Percentiles rank a stretch among this genome's conserved stretches.
These are phyloP conservation scores for Chromobotia macracanthus DNA, from an alignment of 2,797 vertebrate species.

Conservation along the genomic window DNA sequence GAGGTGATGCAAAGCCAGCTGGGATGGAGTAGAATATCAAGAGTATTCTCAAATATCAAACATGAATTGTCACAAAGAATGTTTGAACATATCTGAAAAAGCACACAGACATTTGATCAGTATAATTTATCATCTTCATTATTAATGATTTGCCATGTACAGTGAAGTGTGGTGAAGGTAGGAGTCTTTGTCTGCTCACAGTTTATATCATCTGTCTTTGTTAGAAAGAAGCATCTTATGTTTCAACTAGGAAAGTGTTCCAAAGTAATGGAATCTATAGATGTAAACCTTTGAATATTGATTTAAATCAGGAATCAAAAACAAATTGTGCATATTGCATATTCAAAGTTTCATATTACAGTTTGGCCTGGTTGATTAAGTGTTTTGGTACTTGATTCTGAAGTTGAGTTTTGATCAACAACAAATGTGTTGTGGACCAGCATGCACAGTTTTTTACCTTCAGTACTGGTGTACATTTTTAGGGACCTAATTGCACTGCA, in stretches of 20 bases:
- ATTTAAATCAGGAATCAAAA: not conserved
- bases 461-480: constrained; percentile 10
- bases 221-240: not conserved
- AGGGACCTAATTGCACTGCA: constrained; percentile 11
- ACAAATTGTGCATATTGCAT: not conserved
- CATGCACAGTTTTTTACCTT: constrained; percentile 22
- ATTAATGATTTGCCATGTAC: constrained; percentile 1
- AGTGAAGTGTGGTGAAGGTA: not conserved
- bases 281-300: too few species aligned
- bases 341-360: not conserved
- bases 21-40: constrained; percentile 34
- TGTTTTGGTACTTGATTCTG: constrained; percentile 5
- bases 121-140: not conserved
- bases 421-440: constrained; percentile 13
- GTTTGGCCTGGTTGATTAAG: constrained; percentile 8
- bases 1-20: not conserved
- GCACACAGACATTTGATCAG: constrained; percentile 3
- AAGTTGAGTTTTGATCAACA: not conserved
- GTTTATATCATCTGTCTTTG: not conserved
- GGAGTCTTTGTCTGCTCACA: not conserved
- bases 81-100: constrained; percentile 4
- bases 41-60: constrained; percentile 44
- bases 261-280: not conserved
- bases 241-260: not conserved
- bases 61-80: constrained; percentile 19